Base-by-base conservation (phyloP, 2,888 invertebrate species). In the Anoplius nigerrimus region DNA sequence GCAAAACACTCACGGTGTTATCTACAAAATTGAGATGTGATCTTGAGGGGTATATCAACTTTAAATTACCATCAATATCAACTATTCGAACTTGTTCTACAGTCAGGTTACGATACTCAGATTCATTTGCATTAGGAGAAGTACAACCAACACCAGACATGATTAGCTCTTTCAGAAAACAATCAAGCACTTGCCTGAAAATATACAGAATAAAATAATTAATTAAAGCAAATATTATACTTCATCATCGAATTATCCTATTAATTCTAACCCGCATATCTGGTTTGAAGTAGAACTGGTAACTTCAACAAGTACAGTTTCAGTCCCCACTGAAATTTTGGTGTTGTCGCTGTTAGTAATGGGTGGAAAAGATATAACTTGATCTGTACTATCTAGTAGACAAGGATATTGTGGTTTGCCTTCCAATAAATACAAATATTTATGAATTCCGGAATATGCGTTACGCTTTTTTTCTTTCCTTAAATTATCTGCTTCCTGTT, bases 401-500 rank as follows among this genome's bases (percentile, higher is more conserved):
- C 94, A 95, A 0, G 96, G 94, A 86, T 94, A 96, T 46, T 92
- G 87, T 0, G 92, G 89, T 85, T 95, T 94, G 46, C 94, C 94
- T 86, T 95, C 94, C 71, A 97, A 88, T 21, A 96, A 87, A 84
- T 95, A 94, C 69, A 97, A 88, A 88, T 94, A 96, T 92, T 94
- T 95, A 84, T 96, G 95, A 74, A 96, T 93, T 2, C 96, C 96
- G 1, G 95, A 94, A 85, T 94, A 93, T 0, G 93, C 93, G 85
- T 93, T 95, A 56, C 95, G 91, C 86, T 96, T 96, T 89, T 95
- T 95, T 83, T 95, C 95, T 85, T 95, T 95, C 62, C 95, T 89
- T n/a, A 94, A 86, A 15, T 92, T 92, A 62, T 96, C 95, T 0
- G 96, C 96, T 86, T 96, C 96, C 0, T 91, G 90, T 62, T 93